Evolutionary conservation across 2,888 invertebrate species (phyloP).

Genomic region (Lepidocyrtoides sp.): DNA sequence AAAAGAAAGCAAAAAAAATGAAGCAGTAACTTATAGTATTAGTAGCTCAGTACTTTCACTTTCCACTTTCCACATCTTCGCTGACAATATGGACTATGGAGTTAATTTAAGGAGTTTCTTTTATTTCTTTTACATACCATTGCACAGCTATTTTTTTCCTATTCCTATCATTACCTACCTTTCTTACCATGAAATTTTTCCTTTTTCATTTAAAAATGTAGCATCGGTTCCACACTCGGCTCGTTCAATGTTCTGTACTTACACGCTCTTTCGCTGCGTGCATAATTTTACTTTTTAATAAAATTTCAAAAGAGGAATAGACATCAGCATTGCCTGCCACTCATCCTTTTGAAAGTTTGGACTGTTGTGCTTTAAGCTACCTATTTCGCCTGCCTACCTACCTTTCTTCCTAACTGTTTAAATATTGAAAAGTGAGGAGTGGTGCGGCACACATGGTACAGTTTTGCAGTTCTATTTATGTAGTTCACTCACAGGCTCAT

Average conservation of each 20-base stretch:
- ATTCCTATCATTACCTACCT: background rate
- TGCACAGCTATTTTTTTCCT: too few species aligned
- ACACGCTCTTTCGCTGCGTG: background rate
- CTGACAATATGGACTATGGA: conserved; percentile 29
- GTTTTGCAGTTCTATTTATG: background rate
- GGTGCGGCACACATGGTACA: background rate
- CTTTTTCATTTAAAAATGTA: conserved; percentile 5
- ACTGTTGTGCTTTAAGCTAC: background rate
- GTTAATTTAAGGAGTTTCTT: conserved; percentile 51
- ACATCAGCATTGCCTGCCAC: background rate
- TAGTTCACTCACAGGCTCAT: background rate
- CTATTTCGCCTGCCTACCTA: background rate
- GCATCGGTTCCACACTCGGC: background rate
- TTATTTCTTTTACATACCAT: conserved; percentile 35
- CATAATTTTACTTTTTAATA: conserved; percentile 40
- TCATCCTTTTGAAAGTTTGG: background rate
- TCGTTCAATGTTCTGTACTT: background rate
- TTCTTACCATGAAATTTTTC: background rate
- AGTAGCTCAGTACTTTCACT: background rate
- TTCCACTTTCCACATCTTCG: conserved; percentile 24
- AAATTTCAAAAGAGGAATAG: background rate
- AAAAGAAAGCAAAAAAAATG: background rate
- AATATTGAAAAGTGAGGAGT: conserved; percentile 2
- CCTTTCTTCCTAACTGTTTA: background rate
- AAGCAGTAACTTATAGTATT: conserved; percentile 7